Evolutionary conservation across 2,797 vertebrate species (phyloP), one percentile per base, ranked within the genome.

Genomic region (Carapus acus): DNA sequence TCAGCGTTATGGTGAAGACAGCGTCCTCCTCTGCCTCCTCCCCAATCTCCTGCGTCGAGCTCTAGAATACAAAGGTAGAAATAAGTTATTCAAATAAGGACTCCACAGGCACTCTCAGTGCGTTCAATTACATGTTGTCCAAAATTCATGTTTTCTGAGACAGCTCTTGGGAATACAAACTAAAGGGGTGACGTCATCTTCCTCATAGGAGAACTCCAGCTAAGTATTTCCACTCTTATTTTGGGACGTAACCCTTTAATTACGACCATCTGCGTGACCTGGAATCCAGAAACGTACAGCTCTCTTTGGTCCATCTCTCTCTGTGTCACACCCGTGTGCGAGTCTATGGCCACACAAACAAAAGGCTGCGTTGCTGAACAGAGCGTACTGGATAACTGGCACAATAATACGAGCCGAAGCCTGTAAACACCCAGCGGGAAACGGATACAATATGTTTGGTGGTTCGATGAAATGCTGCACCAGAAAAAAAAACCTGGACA

Each of bases 41-140:
- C 14, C 93, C 94, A 0, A 98, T 97, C 93, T 98, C 96, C 91
- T 98, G 96, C 49, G 94, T 94, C 77, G 92, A 93, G 89, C 91
- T 97, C 96, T 98, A 76, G 1, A 9, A 36, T n/a, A 49, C 46
- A 23, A 17, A 2, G 36, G n/a, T 29, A 0, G 1, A 12, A 52
- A 41, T 46, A n/a, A n/a, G n/a, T n/a, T n/a, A n/a, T n/a, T n/a
- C n/a, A n/a, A n/a, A n/a, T n/a, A n/a, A n/a, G n/a, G n/a, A n/a
- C n/a, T n/a, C n/a, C n/a, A n/a, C n/a, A n/a, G n/a, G n/a, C n/a
- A n/a, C n/a, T n/a, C n/a, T n/a, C n/a, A n/a, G n/a, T n/a, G n/a
- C n/a, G n/a, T n/a, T n/a, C n/a, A n/a, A n/a, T n/a, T n/a, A n/a
- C n/a, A n/a, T n/a, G n/a, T n/a, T n/a, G n/a, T n/a, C n/a, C n/a